Evolutionary conservation across 1,140 invertebrate genomes (phyloP).

Genomic region (Manduca sexta): DNA sequence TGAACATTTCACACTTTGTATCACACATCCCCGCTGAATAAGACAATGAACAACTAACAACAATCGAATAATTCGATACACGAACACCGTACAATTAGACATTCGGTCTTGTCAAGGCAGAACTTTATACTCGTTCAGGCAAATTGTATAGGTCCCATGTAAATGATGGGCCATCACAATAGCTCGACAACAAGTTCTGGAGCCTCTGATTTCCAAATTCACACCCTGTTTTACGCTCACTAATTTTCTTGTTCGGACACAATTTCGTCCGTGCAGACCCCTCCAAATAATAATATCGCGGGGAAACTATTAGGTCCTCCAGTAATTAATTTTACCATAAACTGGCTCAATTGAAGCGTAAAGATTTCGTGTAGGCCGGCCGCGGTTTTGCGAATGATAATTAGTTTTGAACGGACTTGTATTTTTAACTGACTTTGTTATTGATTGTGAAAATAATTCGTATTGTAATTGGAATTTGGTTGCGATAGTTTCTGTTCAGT

Average conservation of each 20-base stretch:
- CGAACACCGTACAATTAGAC: conserved; percentile 1
- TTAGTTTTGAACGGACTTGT: conserved; percentile 53
- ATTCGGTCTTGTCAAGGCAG: conserved; percentile 7
- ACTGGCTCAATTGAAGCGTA: conserved; percentile 68
- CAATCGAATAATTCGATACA: too few species aligned
- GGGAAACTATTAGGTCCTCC: conserved; percentile 69
- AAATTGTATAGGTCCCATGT: conserved; percentile 54
- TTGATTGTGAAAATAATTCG: background rate
- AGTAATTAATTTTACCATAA: conserved; percentile 70
- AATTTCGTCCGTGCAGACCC: conserved; percentile 53
- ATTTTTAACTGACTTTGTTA: conserved; percentile 19
- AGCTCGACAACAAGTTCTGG: conserved; percentile 46
- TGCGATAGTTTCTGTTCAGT: background rate
- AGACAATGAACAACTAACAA: too few species aligned
- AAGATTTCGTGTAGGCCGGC: conserved; percentile 59
- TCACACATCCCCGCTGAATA: too few species aligned
- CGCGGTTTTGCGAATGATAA: conserved; percentile 52
- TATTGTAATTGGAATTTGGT: background rate
- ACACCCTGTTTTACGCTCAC: conserved; percentile 69
- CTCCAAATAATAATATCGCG: conserved; percentile 67
- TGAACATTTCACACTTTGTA: too few species aligned
- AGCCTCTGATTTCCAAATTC: conserved; percentile 63
- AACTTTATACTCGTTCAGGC: conserved; percentile 18
- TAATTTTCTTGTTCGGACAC: conserved; percentile 73
- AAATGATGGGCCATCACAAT: conserved; percentile 57